Conservation (phyloP, 2,113 vertebrate genomes). For the Capricornis sumatraensis region DNA sequence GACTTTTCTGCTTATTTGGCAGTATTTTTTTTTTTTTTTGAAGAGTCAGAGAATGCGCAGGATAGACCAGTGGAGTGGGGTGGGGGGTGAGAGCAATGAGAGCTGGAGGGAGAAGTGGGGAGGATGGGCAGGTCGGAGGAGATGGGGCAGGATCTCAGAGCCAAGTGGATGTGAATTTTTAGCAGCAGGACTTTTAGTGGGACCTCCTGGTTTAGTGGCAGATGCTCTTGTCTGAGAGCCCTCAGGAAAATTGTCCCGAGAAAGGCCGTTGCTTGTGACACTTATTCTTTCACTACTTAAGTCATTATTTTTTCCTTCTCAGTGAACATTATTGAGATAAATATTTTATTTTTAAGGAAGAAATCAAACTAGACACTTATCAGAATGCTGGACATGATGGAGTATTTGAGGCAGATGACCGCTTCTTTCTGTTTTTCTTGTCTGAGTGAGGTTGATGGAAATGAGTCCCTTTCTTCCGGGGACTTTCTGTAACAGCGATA, state of each 20-base stretch:
- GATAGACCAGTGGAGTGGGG: too few relatives aligned
- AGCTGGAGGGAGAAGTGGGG: not conserved
- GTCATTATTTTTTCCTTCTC: not conserved
- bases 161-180: not conserved
- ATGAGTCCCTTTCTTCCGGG: not conserved
- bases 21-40: not conserved
- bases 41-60: not conserved
- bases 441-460: not conserved
- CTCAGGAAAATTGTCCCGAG: not conserved
- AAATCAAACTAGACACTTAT: not conserved
- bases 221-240: not conserved
- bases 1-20: not conserved
- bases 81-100: fast-evolving
- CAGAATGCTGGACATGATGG: not conserved
- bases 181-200: not conserved
- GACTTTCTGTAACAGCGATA: not conserved
- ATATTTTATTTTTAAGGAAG: conserved; percentile 20
- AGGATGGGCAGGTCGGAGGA: not conserved
- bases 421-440: not conserved
- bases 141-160: not conserved
- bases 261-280: not conserved
- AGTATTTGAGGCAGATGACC: not conserved
- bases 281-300: not conserved
- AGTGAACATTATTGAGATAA: not conserved
- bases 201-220: not conserved